Evolutionary conservation across 1,140 invertebrate genomes (phyloP), one percentile per base, ranked within the genome.

Genomic region (Gerris buenoi): DNA sequence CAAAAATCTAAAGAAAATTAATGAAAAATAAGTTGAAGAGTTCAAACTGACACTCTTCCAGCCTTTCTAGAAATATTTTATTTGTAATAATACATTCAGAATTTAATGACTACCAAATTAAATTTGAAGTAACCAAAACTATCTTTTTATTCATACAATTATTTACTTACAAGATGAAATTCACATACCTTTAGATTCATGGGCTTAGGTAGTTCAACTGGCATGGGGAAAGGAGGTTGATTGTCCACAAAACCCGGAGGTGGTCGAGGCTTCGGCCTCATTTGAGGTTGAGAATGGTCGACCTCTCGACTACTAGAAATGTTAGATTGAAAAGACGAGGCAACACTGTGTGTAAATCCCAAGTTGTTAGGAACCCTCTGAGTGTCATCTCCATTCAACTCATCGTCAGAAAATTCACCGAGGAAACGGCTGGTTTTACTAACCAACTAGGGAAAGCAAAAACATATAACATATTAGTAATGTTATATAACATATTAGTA

Each of bases 161-260:
- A n/a, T n/a, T n/a, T n/a, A n/a, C n/a, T n/a, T n/a, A n/a, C n/a
- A n/a, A n/a, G n/a, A n/a, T n/a, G n/a, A n/a, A n/a, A n/a, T n/a
- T n/a, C n/a, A n/a, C n/a, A n/a, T n/a, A 63, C 13, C 18, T 14
- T 26, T 57, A 58, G 18, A 25, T 65, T 28, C n/a, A n/a, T 65
- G 14, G 56, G 33, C 1, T 15, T 22, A 65, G 33, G 33, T 46
- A 18, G 18, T 46, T 46, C 33, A 10, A 46, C 33, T 10, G 33
- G 5, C 33, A 46, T 46, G 18, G 33, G 33, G 33, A 46, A 46
- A 10, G 33, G 33, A 5, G 5, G 33, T 10, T 46, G 33, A 46
- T 46, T 46, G 18, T 33, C 22, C 2, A 23, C n/a, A n/a, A 66
- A 66, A n/a, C 63, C 63, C 1, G 63, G 63, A 64, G 63, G 63